Evolutionary conservation across 2,797 vertebrate genomes (phyloP), one percentile per base, ranked within the genome.

Genomic region (Rhodeus uyekii): DNA sequence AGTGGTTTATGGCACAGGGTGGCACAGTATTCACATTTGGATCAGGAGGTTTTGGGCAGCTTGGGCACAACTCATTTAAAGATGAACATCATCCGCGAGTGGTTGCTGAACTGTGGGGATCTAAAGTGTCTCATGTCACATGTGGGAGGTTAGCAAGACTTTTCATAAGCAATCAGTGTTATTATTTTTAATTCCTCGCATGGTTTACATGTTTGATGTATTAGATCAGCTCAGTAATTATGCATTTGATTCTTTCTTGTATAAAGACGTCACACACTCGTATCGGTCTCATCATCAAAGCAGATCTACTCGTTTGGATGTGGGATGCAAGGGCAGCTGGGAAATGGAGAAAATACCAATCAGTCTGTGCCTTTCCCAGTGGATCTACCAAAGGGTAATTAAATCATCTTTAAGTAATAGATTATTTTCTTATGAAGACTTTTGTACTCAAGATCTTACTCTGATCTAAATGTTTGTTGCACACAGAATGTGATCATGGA

Each of bases 1-100:
- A 29, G 48, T 24, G 3, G 14, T 36, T 71, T 24, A 16, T 63
- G 50, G 53, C 75, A 53, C 86, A 97, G 96, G 92, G 92, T 3
- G 95, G 96, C 19, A 72, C 91, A 7, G 89, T 97, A 69, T 95
- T 94, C 68, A 96, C 96, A 2, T 97, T 97, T 85, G 96, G 96
- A 86, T 94, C 93, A 4, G 95, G 96, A 83, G 85, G 73, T 3
- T 89, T 88, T n/a, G 96, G 96, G 24, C 96, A 96, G 76, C 96
- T 97, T 0, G 96, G 96, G 24, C 96, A 97, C 93, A 96, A 95
- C 90, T 96, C 94, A 2, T 91, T 90, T 19, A 74, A 0, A 29
- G 88, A 96, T 27, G 94, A 96, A 75, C 87, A 90, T 29, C 83
- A 19, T 12, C 96, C 96, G 86, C 91, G 92, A 2, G 69, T 96